Conservation (phyloP, 2,113 vertebrate genomes). For the Trogon melanurus region DNA sequence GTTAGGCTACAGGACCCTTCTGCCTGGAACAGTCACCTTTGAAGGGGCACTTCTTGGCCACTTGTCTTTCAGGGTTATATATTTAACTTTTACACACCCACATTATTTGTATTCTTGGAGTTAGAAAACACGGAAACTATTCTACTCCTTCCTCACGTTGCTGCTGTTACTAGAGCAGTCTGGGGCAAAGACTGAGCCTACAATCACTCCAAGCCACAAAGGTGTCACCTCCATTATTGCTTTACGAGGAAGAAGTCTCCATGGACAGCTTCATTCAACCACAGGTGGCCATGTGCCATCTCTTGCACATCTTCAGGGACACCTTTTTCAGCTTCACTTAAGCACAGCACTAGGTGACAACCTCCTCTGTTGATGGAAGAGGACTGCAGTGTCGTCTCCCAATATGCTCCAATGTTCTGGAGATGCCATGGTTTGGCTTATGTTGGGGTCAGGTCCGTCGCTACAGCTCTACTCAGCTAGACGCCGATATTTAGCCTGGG, state of each 20-base stretch:
- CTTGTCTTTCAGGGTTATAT: not conserved
- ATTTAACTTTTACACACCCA: not conserved
- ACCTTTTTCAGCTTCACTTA: not conserved
- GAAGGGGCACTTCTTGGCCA: not conserved
- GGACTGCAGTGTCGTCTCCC: not conserved
- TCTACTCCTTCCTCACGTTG: not conserved
- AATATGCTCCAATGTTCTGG: not conserved
- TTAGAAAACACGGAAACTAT: not conserved
- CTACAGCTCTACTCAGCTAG: not conserved
- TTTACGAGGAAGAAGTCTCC: not conserved
- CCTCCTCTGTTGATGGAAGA: not conserved
- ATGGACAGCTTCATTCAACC: not conserved
- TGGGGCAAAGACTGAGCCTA: not conserved
- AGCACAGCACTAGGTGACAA: not conserved
- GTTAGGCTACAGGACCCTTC: constrained; percentile 6
- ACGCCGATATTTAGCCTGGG: not conserved
- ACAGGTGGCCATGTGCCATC: not conserved
- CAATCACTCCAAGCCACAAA: not conserved
- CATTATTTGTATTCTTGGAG: not conserved
- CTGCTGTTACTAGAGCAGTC: not conserved
- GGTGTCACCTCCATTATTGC: not conserved
- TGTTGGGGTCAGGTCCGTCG: not conserved
- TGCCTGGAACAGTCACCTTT: not conserved
- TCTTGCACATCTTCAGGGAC: not conserved
- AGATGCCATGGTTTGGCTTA: not conserved